Conservation (phyloP, 92 coral and sea anemone genomes). For the Anthopleura xanthogrammica region DNA sequence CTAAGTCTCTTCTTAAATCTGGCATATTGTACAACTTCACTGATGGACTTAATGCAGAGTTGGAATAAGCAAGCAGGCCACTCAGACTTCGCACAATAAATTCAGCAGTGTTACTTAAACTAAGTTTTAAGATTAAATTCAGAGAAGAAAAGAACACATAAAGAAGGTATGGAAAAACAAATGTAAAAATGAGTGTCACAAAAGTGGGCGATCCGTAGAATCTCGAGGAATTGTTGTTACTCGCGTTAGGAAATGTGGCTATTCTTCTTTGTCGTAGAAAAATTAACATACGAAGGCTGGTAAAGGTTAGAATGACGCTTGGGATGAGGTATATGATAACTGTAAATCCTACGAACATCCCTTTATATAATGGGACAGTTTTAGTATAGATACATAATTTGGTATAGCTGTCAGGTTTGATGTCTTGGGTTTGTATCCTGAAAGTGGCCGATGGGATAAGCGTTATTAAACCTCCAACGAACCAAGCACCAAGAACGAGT, state of each 20-base stretch:
- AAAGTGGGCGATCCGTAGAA: constrained; percentile 6
- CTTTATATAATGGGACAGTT: neutral
- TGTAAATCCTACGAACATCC: constrained; percentile 12
- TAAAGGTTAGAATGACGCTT: constrained; percentile 6
- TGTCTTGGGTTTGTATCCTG: neutral
- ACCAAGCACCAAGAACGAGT: constrained; percentile 2
- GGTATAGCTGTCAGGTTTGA: neutral
- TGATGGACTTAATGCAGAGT: constrained; percentile 13
- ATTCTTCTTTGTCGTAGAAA: neutral
- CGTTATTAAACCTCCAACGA: neutral
- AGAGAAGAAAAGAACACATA: neutral
- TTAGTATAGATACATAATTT: neutral
- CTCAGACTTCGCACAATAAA: neutral
- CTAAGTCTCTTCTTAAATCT: constrained; percentile 1
- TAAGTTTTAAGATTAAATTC: neutral
- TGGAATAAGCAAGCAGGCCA: neutral
- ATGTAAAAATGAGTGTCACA: neutral
- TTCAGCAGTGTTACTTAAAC: constrained; percentile 3
- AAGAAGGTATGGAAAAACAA: constrained; percentile 11
- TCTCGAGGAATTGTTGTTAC: neutral
- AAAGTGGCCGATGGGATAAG: constrained; percentile 12
- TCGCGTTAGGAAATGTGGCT: neutral
- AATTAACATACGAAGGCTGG: constrained; percentile 8
- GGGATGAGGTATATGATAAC: constrained; percentile 9
- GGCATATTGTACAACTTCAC: constrained; percentile 4